Evolutionary conservation across 2,888 invertebrate genomes (phyloP).

Genomic region (Caradrina kadenii): DNA sequence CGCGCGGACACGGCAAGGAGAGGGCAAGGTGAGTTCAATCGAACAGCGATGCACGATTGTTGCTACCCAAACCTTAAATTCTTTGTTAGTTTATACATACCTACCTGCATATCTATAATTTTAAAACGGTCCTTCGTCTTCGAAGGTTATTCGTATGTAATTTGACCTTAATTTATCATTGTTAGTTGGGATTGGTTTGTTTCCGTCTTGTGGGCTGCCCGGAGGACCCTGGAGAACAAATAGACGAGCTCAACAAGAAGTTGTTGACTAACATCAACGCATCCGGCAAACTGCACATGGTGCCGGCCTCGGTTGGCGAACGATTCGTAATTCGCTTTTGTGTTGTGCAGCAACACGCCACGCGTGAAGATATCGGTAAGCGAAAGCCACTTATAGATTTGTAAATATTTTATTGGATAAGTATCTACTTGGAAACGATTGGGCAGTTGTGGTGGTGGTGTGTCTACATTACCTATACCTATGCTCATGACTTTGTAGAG

Average conservation of each 20-base stretch:
- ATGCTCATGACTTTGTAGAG: no score
- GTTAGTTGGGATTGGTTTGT: constrained; percentile 96
- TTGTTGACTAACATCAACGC: constrained; percentile 97
- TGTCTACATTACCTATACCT: no score
- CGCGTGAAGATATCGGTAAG: constrained; percentile 94
- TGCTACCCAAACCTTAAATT: not conserved
- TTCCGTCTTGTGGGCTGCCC: constrained; percentile 94
- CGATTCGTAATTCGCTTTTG: constrained; percentile 98
- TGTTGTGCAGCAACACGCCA: constrained; percentile 97
- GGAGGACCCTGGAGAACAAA: constrained; percentile 80
- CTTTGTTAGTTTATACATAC: not conserved
- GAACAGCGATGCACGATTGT: constrained; percentile 7
- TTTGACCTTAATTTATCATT: constrained; percentile 23
- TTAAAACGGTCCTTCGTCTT: not conserved
- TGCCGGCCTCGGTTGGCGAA: constrained; percentile 97
- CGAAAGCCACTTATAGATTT: constrained; percentile 76
- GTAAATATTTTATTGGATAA: constrained; percentile 21
- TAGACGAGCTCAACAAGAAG: constrained; percentile 95
- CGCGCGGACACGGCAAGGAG: constrained; percentile 12
- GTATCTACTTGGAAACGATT: not conserved
- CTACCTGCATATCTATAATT: not conserved
- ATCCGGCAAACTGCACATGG: constrained; percentile 99
- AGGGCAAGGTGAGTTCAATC: constrained; percentile 42
- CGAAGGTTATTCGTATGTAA: not conserved
- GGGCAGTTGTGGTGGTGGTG: no score